A percentile compares a stretch with the other conserved stretches of the same genome.
phyloP scores from a whole-genome alignment of 2,797 vertebrate species.

The Schizothorax lantsangensis region DNA sequence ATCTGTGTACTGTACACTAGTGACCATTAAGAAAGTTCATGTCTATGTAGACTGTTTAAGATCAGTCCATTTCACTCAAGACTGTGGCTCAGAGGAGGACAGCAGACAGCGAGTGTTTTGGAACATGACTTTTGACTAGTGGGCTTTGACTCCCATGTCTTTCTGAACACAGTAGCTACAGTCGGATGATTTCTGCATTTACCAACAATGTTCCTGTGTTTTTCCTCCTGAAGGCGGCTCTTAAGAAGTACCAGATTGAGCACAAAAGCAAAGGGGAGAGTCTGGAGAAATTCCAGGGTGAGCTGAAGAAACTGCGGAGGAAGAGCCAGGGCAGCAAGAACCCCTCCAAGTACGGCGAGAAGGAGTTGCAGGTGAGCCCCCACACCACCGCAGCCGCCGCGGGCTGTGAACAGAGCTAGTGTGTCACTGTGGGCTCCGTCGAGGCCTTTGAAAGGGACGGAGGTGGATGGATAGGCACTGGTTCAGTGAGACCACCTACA shows the following conservation, averaged over 20 bases:
- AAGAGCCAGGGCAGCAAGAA: conserved; percentile 99
- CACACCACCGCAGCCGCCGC: not conserved
- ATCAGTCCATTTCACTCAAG: not conserved
- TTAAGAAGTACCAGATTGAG: conserved; percentile 97
- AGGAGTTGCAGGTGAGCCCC: conserved; percentile 93
- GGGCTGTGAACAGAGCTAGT: not conserved
- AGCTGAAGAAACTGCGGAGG: conserved; percentile 96
- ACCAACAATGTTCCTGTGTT: conserved; percentile 20
- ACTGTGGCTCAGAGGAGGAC: not conserved
- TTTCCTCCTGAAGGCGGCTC: conserved; percentile 83
- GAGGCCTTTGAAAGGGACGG: conserved; percentile 27
- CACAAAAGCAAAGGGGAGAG: conserved; percentile 94
- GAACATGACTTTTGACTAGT: not conserved
- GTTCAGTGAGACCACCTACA: conserved; percentile 42
- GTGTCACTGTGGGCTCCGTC: conserved; percentile 1
- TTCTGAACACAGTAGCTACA: not conserved
- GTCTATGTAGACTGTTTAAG: not conserved
- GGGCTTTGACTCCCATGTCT: not conserved
- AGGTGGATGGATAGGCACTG: conserved; percentile 33
- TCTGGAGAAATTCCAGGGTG: conserved; percentile 93
- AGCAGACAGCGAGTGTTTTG: not conserved
- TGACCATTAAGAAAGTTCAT: not conserved
- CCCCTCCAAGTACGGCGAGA: conserved; percentile 96
- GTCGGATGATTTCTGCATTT: conserved; percentile 4
- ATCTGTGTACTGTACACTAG: not conserved